These are phyloP conservation scores for Etheostoma spectabile DNA, from an alignment of 2,113 vertebrate genomes.

Conservation along the genomic window DNA sequence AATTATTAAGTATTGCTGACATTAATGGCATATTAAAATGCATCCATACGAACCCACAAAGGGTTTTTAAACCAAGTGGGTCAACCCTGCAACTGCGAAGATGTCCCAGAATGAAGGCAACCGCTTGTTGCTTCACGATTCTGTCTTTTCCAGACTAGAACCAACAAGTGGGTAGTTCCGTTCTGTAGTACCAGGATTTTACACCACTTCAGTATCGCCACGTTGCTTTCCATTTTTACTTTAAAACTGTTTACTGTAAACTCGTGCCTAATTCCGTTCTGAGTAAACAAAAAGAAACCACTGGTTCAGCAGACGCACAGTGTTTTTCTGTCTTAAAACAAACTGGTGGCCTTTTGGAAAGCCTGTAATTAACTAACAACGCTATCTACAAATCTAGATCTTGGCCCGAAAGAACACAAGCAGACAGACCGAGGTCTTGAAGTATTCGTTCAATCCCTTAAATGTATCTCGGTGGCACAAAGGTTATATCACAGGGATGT, in stretches of 20 bases:
- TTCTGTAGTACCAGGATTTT: constrained; percentile 36
- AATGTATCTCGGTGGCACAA: constrained; percentile 52
- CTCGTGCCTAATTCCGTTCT: constrained; percentile 86
- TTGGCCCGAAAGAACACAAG: constrained; percentile 43
- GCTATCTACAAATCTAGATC: constrained; percentile 62
- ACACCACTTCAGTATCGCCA: constrained; percentile 40
- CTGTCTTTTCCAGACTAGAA: constrained; percentile 18
- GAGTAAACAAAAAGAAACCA: constrained; percentile 60
- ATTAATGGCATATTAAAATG: neutral
- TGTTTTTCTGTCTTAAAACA: constrained; percentile 70
- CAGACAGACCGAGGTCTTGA: constrained; percentile 59
- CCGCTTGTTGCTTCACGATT: constrained; percentile 22
- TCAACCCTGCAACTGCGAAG: constrained; percentile 25
- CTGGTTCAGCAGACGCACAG: constrained; percentile 40
- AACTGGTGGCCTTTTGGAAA: constrained; percentile 77
- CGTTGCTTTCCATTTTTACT: constrained; percentile 64
- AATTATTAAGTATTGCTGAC: constrained; percentile 9
- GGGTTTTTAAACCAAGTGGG: constrained; percentile 32
- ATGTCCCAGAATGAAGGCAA: constrained; percentile 42
- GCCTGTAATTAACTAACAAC: constrained; percentile 71
- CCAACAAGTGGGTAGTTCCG: constrained; percentile 16
- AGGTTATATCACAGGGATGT: constrained; percentile 19
- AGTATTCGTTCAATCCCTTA: constrained; percentile 46
- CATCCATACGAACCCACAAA: neutral
- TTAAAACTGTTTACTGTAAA: constrained; percentile 83